Percentiles rank a stretch among this genome's conserved stretches.
Evolutionary conservation across 2,113 vertebrate genomes (phyloP).

Genomic region (Rhineura floridana): DNA sequence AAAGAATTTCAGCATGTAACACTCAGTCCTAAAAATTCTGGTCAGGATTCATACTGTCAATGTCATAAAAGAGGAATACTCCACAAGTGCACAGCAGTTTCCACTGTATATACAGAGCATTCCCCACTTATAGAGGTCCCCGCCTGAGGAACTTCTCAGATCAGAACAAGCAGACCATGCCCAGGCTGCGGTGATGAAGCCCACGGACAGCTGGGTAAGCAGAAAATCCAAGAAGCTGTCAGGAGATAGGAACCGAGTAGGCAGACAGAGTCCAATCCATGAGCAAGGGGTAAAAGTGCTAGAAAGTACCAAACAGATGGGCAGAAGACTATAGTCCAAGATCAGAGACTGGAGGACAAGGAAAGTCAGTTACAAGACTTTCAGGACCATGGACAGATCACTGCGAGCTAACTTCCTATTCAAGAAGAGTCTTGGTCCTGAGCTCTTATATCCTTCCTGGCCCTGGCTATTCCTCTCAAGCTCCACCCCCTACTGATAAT

Average conservation of each 20-base stretch:
- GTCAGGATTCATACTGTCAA: not conserved
- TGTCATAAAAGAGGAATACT: not conserved
- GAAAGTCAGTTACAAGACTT: not conserved
- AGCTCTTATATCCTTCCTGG: not conserved
- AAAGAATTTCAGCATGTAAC: not conserved
- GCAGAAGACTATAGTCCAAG: not conserved
- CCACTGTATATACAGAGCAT: too few species aligned
- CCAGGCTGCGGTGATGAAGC: not conserved
- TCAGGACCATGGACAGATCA: not conserved
- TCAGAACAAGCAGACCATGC: not conserved
- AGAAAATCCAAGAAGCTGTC: not conserved
- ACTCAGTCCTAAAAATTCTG: not conserved
- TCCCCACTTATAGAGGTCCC: not conserved
- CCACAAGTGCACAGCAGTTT: not conserved
- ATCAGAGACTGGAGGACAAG: not conserved
- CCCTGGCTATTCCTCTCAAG: not conserved
- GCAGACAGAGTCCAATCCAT: not conserved
- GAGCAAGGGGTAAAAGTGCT: not conserved
- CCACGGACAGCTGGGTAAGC: not conserved
- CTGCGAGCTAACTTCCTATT: not conserved
- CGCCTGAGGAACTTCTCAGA: not conserved
- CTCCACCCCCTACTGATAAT: not conserved
- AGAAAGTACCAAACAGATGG: not conserved
- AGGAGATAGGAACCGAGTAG: not conserved
- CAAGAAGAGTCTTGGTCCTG: not conserved